A percentile compares a stretch with the other conserved stretches of the same genome.
These are phyloP conservation scores for Neofelis nebulosa DNA, from an alignment of 2,113 vertebrate genomes.

Conservation along the genomic window DNA sequence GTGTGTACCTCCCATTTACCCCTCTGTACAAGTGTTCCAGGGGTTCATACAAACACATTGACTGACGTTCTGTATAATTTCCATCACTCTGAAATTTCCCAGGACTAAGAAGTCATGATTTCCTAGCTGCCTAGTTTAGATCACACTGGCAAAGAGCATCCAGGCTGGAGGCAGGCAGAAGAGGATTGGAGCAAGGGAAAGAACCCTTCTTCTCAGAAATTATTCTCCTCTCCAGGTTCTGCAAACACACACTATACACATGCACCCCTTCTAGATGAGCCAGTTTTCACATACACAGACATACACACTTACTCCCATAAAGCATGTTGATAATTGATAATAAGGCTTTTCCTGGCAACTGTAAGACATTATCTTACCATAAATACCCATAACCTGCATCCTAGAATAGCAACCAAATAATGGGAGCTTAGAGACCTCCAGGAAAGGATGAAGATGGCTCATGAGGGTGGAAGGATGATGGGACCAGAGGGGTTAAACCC, in stretches of 20 bases:
- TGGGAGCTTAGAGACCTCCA: neutral
- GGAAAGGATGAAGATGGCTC: neutral
- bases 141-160: neutral
- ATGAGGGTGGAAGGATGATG: neutral
- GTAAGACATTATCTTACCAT: neutral
- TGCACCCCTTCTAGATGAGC: neutral
- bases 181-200: neutral
- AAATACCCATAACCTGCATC: neutral
- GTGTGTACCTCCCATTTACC: neutral
- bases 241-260: neutral
- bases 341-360: neutral
- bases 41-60: neutral
- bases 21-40: neutral
- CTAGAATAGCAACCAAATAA: neutral
- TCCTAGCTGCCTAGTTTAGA: neutral
- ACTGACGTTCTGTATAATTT: neutral
- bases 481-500: slow-evolving; percentile 33
- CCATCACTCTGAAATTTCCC: neutral
- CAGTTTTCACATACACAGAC: neutral
- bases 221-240: neutral
- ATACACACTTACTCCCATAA: neutral
- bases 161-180: neutral
- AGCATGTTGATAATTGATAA: neutral
- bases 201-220: neutral
- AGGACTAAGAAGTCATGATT: neutral